These are phyloP conservation scores for Caranx melampygus DNA, from an alignment of 2,113 vertebrate genomes.

Conservation along the genomic window DNA sequence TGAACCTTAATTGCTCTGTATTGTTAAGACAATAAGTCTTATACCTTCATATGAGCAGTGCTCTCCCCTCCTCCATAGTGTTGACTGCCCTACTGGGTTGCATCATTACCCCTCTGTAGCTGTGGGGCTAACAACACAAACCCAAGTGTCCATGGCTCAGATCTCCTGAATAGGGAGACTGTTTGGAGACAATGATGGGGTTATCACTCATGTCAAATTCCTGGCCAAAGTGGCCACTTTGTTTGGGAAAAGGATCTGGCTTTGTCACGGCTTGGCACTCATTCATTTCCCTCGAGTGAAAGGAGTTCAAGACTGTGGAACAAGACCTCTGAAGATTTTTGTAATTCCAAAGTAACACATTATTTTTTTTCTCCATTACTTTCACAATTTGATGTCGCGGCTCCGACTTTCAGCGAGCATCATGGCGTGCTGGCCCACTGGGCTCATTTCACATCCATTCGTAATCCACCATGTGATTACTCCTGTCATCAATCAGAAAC, in stretches of 20 bases:
- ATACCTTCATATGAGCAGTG: neutral
- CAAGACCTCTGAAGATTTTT: conserved; percentile 21
- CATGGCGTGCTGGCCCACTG: neutral
- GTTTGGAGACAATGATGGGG: conserved; percentile 59
- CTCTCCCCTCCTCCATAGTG: conserved; percentile 9
- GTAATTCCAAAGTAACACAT: conserved; percentile 4
- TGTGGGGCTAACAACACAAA: conserved; percentile 70
- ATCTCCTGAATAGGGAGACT: conserved; percentile 67
- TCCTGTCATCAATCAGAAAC: conserved; percentile 20
- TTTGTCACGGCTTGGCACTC: conserved; percentile 69
- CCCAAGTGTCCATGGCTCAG: conserved; percentile 71
- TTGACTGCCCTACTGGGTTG: conserved; percentile 56
- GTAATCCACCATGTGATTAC: conserved; percentile 13
- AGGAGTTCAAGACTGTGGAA: conserved; percentile 61
- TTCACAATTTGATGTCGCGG: neutral
- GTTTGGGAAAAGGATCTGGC: conserved; percentile 78
- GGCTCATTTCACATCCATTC: neutral
- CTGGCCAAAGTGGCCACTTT: conserved; percentile 79
- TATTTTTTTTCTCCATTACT: conserved; percentile 14
- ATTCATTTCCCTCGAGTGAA: conserved; percentile 65
- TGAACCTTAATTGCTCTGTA: neutral
- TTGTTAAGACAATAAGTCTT: neutral
- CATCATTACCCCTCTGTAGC: conserved; percentile 72
- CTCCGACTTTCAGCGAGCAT: neutral
- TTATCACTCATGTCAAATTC: conserved; percentile 80